These are phyloP conservation scores for Acleris laterana DNA, from an alignment of 2,888 invertebrate genomes.

Conservation along the genomic window DNA sequence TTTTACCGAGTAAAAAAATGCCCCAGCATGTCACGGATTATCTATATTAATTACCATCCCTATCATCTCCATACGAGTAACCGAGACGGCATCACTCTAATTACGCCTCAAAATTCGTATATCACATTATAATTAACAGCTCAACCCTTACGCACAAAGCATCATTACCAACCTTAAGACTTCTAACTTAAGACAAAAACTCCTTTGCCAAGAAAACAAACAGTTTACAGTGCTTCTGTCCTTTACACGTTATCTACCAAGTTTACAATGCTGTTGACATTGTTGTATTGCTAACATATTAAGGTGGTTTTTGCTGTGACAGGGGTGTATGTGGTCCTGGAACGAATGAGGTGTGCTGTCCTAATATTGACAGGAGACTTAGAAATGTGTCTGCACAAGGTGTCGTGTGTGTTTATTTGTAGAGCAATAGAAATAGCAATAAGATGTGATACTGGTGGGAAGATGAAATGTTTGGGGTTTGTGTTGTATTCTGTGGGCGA, in stretches of 20 bases:
- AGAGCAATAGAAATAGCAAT: slow-evolving; percentile 39
- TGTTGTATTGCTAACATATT: not conserved
- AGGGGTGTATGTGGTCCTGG: not conserved
- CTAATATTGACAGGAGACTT: slow-evolving; percentile 38
- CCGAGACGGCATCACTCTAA: slow-evolving; percentile 28
- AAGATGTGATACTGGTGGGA: slow-evolving; percentile 22
- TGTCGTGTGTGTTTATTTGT: slow-evolving; percentile 36
- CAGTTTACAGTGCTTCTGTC: slow-evolving; percentile 31
- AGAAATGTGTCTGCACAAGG: slow-evolving; percentile 34
- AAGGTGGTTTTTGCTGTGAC: not conserved
- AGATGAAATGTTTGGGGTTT: not conserved
- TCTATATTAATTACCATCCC: slow-evolving; percentile 1
- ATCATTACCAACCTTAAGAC: slow-evolving; percentile 12
- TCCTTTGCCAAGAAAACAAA: slow-evolving; percentile 22
- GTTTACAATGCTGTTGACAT: not conserved
- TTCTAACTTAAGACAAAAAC: not conserved
- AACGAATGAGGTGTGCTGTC: slow-evolving; percentile 36
- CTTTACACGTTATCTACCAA: slow-evolving; percentile 30
- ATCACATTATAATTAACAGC: slow-evolving; percentile 38
- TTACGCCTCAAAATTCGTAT: slow-evolving; percentile 34
- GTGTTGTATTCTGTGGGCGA: too few species aligned
- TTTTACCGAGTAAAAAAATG: too few species aligned
- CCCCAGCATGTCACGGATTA: too few species aligned
- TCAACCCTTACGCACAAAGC: slow-evolving; percentile 29
- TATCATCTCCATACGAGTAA: slow-evolving; percentile 10